Evolutionary conservation across 2,888 invertebrate genomes (phyloP), one percentile per base, ranked within the genome.

Genomic region (Isotomurus palustris): DNA sequence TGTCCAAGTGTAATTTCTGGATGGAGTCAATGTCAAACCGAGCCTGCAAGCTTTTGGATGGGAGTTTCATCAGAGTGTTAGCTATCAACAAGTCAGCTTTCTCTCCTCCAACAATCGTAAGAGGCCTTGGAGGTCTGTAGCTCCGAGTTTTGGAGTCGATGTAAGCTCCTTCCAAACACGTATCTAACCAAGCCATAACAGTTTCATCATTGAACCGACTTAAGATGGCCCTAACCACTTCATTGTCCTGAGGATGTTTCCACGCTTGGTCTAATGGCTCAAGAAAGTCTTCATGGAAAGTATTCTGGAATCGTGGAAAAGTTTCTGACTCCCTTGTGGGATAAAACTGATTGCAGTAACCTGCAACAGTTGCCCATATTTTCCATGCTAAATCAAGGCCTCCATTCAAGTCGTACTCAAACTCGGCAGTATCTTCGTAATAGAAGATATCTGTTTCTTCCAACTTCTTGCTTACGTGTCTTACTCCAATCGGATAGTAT

Each of bases 371-470:
- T 3, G 59, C 53, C 38, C 53, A 60, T 43, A 62, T 62, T 41
- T 60, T 63, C 63, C 63, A 63, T 28, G 57, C 54, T 2, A 55
- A 14, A 35, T 63, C 63, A 32, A 63, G 57, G 6, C 54, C 59
- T 24, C 54, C 32, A 44, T 63, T 60, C 17, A 63, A 35, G 17
- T 59, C 63, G 35, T 54, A 60, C 1, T 60, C 57, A 29, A 53
- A 24, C 40, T 63, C 63, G 0, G 60, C 59, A 19, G 43, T 38
- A 32, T 63, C 63, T 24, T 58, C 55, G 44, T 58, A 64, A 29
- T 58, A 58, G 36, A 60, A 64, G 6, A 63, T 6, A 8, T 28
- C 22, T 8, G 49, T 49, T n/a, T n/a, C n/a, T 5, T 6, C 19
- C 10, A 6, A 12, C 10, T 29, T 4, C 4, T 32, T 27, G 19